A percentile compares a stretch with the other conserved stretches of the same genome.
Evolutionary conservation across 2,797 vertebrate species (phyloP).

Genomic region (Nannoperca australis): DNA sequence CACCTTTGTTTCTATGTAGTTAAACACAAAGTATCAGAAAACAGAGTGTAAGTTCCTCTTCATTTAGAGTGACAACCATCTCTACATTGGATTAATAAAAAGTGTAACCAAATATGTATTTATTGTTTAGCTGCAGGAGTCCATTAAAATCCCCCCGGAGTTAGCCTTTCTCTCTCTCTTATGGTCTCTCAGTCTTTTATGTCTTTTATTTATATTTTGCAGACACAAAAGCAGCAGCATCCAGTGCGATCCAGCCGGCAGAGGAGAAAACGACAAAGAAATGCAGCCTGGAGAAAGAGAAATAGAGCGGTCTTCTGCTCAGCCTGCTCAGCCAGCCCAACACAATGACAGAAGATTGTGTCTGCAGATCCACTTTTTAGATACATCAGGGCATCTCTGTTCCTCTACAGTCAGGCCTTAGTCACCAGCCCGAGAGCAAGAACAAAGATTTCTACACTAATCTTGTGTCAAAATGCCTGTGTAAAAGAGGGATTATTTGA

Average conservation of each 20-base stretch:
- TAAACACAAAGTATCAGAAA: too few species aligned
- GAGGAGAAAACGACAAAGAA: constrained; percentile 72
- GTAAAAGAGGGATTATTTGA: constrained; percentile 43
- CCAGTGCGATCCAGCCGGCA: constrained; percentile 53
- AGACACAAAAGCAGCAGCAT: constrained; percentile 71
- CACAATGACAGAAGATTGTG: constrained; percentile 69
- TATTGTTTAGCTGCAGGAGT: constrained; percentile 2
- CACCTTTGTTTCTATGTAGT: too few species aligned
- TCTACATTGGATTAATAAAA: background rate
- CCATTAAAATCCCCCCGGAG: background rate
- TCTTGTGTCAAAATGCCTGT: constrained; percentile 43
- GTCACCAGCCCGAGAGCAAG: constrained; percentile 57
- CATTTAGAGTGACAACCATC: too few species aligned
- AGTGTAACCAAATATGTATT: constrained; percentile 1
- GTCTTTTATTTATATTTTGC: constrained; percentile 51
- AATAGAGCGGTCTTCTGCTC: constrained; percentile 64
- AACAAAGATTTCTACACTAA: constrained; percentile 59
- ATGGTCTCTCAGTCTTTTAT: constrained; percentile 26
- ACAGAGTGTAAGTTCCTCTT: too few species aligned
- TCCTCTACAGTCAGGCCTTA: constrained; percentile 70
- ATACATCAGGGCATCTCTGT: constrained; percentile 70
- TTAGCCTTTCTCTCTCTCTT: background rate
- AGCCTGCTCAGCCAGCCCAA: constrained; percentile 62
- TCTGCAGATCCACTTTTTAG: constrained; percentile 65
- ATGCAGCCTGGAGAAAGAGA: constrained; percentile 66